These are phyloP conservation scores for Aricia artaxerxes DNA, from an alignment of 2,888 invertebrate genomes.

Conservation along the genomic window DNA sequence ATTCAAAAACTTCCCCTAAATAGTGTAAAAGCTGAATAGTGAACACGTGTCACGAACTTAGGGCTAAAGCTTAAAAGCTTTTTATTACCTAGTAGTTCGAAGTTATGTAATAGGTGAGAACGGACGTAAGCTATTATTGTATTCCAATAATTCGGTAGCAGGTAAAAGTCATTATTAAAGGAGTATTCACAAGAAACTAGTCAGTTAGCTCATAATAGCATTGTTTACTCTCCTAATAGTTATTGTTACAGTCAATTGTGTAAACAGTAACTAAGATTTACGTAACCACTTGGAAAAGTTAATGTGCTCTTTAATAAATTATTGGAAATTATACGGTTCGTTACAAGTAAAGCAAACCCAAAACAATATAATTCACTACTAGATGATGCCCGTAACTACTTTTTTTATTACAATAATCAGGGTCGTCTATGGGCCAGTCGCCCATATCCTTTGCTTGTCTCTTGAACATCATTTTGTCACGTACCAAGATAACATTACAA, in stretches of 20 bases:
- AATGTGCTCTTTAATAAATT: background rate
- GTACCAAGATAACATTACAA: no score
- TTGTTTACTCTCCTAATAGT: background rate
- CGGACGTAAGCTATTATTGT: conserved; percentile 1
- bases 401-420: no score
- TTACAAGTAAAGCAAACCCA: no score
- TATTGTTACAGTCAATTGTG: background rate
- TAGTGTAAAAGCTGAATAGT: background rate
- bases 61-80: background rate
- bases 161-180: background rate
- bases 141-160: background rate
- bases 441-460: no score
- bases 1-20: background rate
- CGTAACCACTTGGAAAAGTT: background rate
- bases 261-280: background rate
- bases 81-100: background rate
- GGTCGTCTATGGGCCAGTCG: no score
- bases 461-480: no score
- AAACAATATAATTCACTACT: no score
- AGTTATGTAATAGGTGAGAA: conserved; percentile 8
- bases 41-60: background rate
- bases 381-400: no score
- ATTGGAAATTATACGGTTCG: no score
- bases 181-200: background rate
- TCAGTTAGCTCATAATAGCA: background rate